Percentiles rank a stretch among this genome's conserved stretches.
These are phyloP conservation scores for Furcula furcula DNA, from an alignment of 2,888 invertebrate genomes.

Conservation along the genomic window DNA sequence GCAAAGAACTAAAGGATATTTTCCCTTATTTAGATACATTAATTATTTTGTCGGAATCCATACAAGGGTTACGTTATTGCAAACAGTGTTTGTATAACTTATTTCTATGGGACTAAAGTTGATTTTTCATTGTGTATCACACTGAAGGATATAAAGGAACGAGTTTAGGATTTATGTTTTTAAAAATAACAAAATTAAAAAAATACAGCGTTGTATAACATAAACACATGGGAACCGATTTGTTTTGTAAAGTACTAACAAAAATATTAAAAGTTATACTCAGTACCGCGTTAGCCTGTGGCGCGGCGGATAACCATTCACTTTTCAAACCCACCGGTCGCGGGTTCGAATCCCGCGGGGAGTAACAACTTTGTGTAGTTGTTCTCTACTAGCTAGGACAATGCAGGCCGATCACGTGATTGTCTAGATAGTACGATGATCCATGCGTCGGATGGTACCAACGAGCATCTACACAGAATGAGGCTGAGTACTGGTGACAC, in stretches of 20 bases:
- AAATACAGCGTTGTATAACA: background rate
- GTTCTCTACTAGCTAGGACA: too few species aligned
- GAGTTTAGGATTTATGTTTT: background rate
- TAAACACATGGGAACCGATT: background rate
- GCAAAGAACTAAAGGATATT: background rate
- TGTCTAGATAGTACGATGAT: too few species aligned
- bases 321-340: too few species aligned
- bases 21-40: background rate
- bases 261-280: too few species aligned
- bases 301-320: too few species aligned
- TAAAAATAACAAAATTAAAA: slow-evolving; percentile 2
- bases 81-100: background rate
- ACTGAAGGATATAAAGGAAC: background rate
- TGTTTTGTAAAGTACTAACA: background rate
- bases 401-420: too few species aligned
- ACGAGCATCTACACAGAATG: too few species aligned
- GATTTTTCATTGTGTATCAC: background rate
- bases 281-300: too few species aligned
- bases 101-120: background rate
- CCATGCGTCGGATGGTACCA: too few species aligned
- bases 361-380: too few species aligned
- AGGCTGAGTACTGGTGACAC: too few species aligned
- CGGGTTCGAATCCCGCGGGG: too few species aligned
- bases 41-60: background rate
- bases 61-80: background rate